Conservation (phyloP, 2,888 invertebrate genomes). For the Cheilosia grossa region DNA sequence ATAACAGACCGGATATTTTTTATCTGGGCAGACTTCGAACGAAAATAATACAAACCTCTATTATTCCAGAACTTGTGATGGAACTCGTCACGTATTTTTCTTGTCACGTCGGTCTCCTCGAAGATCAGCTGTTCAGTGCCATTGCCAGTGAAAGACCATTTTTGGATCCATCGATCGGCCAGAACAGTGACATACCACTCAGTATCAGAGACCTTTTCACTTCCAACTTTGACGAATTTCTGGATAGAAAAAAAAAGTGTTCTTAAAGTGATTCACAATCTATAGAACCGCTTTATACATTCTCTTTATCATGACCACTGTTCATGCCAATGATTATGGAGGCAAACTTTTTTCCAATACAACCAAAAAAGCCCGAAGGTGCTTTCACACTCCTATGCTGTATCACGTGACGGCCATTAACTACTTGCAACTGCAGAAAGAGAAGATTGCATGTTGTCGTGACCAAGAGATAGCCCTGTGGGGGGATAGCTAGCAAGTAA, state of each 20-base stretch:
- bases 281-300: slow-evolving; percentile 76
- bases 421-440: slow-evolving; percentile 86
- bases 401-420: slow-evolving; percentile 88
- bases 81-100: slow-evolving; percentile 89
- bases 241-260: slow-evolving; percentile 70
- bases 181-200: slow-evolving; percentile 88
- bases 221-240: slow-evolving; percentile 88
- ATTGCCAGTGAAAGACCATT: slow-evolving; percentile 89
- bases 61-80: slow-evolving; percentile 88
- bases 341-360: slow-evolving; percentile 88
- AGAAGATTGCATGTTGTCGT: slow-evolving; percentile 96
- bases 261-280: background rate
- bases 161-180: slow-evolving; percentile 91
- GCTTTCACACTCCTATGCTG: slow-evolving; percentile 88
- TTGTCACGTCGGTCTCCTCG: slow-evolving; percentile 88
- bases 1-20: background rate
- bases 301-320: slow-evolving; percentile 81
- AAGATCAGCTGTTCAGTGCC: slow-evolving; percentile 88
- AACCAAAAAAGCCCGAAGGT: slow-evolving; percentile 93
- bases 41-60: slow-evolving; percentile 76
- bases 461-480: slow-evolving; percentile 91
- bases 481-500: slow-evolving; percentile 87
- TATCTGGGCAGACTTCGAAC: background rate
- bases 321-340: slow-evolving; percentile 83
- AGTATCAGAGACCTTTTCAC: slow-evolving; percentile 82